Evolutionary conservation across 2,888 invertebrate species (phyloP), one percentile per base, ranked within the genome.

Genomic region (Malthinus flaveolus): DNA sequence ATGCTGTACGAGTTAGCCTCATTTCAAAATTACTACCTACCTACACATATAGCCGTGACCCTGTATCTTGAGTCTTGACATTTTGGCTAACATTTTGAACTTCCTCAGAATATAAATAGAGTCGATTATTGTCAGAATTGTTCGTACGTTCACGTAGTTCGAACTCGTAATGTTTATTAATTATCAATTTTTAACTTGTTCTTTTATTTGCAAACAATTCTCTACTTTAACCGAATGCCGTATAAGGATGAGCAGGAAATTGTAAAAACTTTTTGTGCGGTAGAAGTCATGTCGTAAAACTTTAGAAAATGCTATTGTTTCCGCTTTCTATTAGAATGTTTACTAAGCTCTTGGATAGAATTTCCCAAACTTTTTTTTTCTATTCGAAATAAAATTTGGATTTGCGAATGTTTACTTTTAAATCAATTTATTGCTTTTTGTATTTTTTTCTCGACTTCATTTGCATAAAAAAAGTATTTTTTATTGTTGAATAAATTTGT

Each of bases 41-140:
- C n/a, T n/a, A n/a, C n/a, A 23, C 15, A 35, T 37, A 54, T 32
- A 49, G 53, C 49, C 59, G 32, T 49, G 59, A 50, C 49, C 59
- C 33, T 54, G 59, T 45, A 12, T 37, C 59, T 59, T 59, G 49
- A 47, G 23, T 37, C 59, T 59, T 59, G 49, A 47, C 52, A 58
- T 51, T 51, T 50, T 53, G 34, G 32, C 45, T 49, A 33, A 37
- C 12, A 42, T 5, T 36, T 47, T 45, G 10, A 15, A 42, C 39
- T 42, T 48, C 48, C 46, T 6, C 42, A 13, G 39, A 47, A 42
- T 39, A 47, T 39, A 51, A 39, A 51, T 23, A 23, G 23, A n/a
- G 12, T 47, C 12, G 32, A 32, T 47, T 9, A n/a, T 33, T 37
- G 5, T 13, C 6, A 23, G 23, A 23, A 23, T 23, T 23, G 5